phyloP scores from a whole-genome alignment of 2,113 vertebrate genomes.

The Orthonyx spaldingii region DNA sequence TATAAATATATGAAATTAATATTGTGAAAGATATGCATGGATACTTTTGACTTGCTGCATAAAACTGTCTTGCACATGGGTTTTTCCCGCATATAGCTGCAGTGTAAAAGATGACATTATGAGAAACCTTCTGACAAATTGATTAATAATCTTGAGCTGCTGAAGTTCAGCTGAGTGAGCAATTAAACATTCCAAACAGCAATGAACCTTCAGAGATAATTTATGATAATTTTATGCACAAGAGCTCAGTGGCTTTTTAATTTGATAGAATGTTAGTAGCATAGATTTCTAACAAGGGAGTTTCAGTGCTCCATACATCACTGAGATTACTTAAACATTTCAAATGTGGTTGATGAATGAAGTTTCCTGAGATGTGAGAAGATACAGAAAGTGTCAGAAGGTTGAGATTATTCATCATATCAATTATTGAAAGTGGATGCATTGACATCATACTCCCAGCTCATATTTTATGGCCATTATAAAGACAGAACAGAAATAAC shows the following conservation, averaged over 20 bases:
- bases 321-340: slow-evolving; percentile 89
- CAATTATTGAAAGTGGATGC: slow-evolving; percentile 96
- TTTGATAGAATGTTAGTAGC: slow-evolving; percentile 90
- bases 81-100: slow-evolving; percentile 37
- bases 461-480: slow-evolving; percentile 86
- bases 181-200: slow-evolving; percentile 84
- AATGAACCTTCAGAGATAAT: slow-evolving; percentile 82
- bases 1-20: slow-evolving; percentile 3
- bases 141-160: slow-evolving; percentile 76
- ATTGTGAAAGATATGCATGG: slow-evolving; percentile 2
- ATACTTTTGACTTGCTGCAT: slow-evolving; percentile 34
- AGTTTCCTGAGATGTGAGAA: slow-evolving; percentile 81
- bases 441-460: slow-evolving; percentile 86
- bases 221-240: slow-evolving; percentile 86
- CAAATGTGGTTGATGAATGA: slow-evolving; percentile 90
- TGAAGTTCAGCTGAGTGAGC: slow-evolving; percentile 77
- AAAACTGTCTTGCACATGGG: slow-evolving; percentile 13
- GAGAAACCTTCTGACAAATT: slow-evolving; percentile 72
- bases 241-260: slow-evolving; percentile 84
- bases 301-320: slow-evolving; percentile 89
- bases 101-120: slow-evolving; percentile 60
- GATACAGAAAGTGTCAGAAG: slow-evolving; percentile 87
- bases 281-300: slow-evolving; percentile 82
- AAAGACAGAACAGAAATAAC: slow-evolving; percentile 80
- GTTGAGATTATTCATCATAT: slow-evolving; percentile 94